Evolutionary conservation across 2,888 invertebrate genomes (phyloP), one percentile per base, ranked within the genome.

Genomic region (Neoscelio sp.): DNA sequence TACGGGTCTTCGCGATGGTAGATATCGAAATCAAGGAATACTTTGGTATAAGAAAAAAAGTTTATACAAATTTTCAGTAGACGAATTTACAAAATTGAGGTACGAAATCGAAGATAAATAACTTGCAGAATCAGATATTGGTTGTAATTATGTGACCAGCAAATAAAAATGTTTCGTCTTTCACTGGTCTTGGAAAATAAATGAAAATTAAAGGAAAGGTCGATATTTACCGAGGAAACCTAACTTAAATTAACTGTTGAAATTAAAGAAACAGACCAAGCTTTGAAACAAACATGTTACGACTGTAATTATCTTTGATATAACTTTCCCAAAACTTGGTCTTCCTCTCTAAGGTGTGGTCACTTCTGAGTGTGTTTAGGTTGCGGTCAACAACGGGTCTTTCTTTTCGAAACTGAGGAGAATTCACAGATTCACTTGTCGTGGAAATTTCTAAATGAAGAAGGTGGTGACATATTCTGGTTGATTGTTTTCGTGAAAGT

Each of bases 231-330:
- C n/a, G n/a, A n/a, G n/a, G n/a, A n/a, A n/a, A n/a, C n/a, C n/a
- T n/a, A n/a, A n/a, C n/a, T n/a, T 7, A 28, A 40, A 10, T 42
- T 65, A 26, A 18, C 1, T 35, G n/a, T 10, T 7, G 10, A 23
- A 58, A 48, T 18, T 48, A 12, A 26, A 48, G n/a, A n/a, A n/a
- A n/a, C n/a, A n/a, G n/a, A n/a, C n/a, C n/a, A n/a, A n/a, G n/a
- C n/a, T n/a, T n/a, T n/a, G n/a, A n/a, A n/a, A n/a, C n/a, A n/a
- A n/a, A 60, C 40, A 40, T 4, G 12, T 40, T 60, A 15, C 12
- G n/a, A 56, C 12, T 15, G 40, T 70, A 46, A 70, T 60, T 60
- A 38, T 42, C 42, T 70, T 70, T 40, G 58, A 70, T 68, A 30
- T 40, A 60, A 50, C 40, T 58, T 60, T n/a, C 20, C 28, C 4